phyloP scores from a whole-genome alignment of 2,888 invertebrate species.

The Lycophotia porphyrea region DNA sequence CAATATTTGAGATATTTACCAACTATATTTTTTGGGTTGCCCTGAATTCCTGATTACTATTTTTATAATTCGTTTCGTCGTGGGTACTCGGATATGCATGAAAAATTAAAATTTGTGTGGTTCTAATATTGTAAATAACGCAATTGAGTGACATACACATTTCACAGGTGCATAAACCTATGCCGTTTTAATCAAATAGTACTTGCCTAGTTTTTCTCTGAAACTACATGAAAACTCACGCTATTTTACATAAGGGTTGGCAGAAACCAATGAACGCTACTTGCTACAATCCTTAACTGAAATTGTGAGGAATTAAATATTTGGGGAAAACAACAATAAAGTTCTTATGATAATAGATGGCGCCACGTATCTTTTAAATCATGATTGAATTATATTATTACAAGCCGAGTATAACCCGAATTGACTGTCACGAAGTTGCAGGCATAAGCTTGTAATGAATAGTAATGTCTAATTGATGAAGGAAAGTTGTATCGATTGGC shows the following conservation, averaged over 20 bases:
- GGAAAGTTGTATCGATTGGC: too few relatives aligned
- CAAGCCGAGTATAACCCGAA: too few relatives aligned
- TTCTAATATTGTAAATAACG: neutral
- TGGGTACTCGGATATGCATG: neutral
- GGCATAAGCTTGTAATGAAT: too few relatives aligned
- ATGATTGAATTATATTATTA: too few relatives aligned
- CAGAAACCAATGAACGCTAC: neutral
- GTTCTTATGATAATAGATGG: too few relatives aligned
- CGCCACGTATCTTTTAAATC: too few relatives aligned
- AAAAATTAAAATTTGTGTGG: neutral
- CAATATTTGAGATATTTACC: conserved; percentile 57
- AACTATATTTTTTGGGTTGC: conserved; percentile 25
- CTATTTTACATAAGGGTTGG: neutral
- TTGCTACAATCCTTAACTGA: neutral
- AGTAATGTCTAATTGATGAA: neutral
- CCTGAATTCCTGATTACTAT: conserved; percentile 23
- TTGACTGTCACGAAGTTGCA: too few relatives aligned
- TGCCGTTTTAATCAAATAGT: neutral
- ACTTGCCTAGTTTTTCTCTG: neutral
- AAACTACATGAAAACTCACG: neutral
- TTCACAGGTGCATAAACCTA: neutral
- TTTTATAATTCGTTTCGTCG: neutral
- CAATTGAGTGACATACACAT: neutral
- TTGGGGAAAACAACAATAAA: too few relatives aligned
- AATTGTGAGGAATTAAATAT: neutral